phyloP scores from a whole-genome alignment of 1,140 invertebrate species.

The Drosophila arawakana region DNA sequence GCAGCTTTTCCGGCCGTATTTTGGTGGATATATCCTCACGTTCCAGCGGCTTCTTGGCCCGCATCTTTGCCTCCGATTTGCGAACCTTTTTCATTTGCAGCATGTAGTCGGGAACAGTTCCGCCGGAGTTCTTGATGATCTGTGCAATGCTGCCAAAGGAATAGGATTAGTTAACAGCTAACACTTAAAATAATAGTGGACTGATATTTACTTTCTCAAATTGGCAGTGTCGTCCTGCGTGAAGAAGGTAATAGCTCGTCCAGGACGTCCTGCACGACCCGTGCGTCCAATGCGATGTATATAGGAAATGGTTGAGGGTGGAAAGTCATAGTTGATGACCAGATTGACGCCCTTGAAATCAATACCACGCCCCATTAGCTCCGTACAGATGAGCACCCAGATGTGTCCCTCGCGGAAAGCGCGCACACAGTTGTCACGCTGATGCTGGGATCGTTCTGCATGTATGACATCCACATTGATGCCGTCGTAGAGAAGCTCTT shows the following conservation, averaged over 20 bases:
- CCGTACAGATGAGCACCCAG: slow-evolving; percentile 98
- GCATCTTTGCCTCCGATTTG: slow-evolving; percentile 88
- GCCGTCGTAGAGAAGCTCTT: slow-evolving; percentile 95
- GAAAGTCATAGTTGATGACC: slow-evolving; percentile 99
- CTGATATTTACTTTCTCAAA: slow-evolving; percentile 89
- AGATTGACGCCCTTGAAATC: slow-evolving; percentile 99
- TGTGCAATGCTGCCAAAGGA: slow-evolving; percentile 90
- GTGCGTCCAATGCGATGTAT: slow-evolving; percentile 96
- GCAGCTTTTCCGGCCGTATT: slow-evolving; percentile 64
- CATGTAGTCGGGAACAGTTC: slow-evolving; percentile 96
- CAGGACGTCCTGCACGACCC: slow-evolving; percentile 95
- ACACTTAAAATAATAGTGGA: not conserved
- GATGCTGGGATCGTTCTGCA: slow-evolving; percentile 93
- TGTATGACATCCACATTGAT: slow-evolving; percentile 98
- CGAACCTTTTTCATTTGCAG: slow-evolving; percentile 90
- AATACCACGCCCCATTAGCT: slow-evolving; percentile 98
- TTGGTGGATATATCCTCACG: slow-evolving; percentile 88
- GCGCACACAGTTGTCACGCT: slow-evolving; percentile 95
- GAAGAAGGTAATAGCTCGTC: slow-evolving; percentile 97
- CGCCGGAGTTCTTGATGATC: slow-evolving; percentile 94
- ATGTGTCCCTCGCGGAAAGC: slow-evolving; percentile 96
- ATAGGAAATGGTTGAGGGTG: slow-evolving; percentile 95
- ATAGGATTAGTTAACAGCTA: not conserved
- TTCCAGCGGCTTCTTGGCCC: slow-evolving; percentile 86
- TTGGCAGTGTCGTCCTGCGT: slow-evolving; percentile 94